Base-by-base conservation (phyloP, 1,140 invertebrate genomes). In the Solenopsis invicta region DNA sequence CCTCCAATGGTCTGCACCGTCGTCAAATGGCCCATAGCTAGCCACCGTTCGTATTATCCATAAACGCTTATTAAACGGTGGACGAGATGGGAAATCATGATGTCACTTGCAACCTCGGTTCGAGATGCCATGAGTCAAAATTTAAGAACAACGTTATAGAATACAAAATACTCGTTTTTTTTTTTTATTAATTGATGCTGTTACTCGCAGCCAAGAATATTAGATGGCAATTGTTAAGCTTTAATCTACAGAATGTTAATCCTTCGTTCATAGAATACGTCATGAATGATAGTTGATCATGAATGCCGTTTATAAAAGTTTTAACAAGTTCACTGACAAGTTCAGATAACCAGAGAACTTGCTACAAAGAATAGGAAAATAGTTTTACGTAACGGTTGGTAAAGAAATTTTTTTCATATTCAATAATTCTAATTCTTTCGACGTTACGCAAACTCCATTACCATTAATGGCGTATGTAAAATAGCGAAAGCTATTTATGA, bases 11-110 rank as follows among this genome's bases (percentile, higher is more conserved):
- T 59, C 67, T 29, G 48, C 24, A 66, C 80, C 50, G 37, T 85
- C 80, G 62, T 86, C 82, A 88, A 91, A 88, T 90, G 64, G 74
- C 52, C 84, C 64, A 61, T 89, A 61, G 72, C 67, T 87, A 66
- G 88, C 81, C 72, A 76, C 69, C 29, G 69, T 62, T 24, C 29
- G 61, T 41, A 67, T 78, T 81, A 88, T 72, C 78, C 12, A 29
- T 74, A 67, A 76, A 87, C 54, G 66, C 78, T 78, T 85, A 90
- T 88, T 89, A 80, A 56, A 62, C 34, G 61, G 37, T 75, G 8
- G 61, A 52, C 64, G 54, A 87, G 62, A 67, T 86, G 64, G 76
- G 37, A 80, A 80, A 86, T 86, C 64, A 41, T 69, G 82, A 85
- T 85, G 82, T 85, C 82, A 85, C 13, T 64, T 21, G 71, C 41